These are phyloP conservation scores for Erpobdella octoculata DNA, from an alignment of 2,888 invertebrate genomes.

Conservation along the genomic window DNA sequence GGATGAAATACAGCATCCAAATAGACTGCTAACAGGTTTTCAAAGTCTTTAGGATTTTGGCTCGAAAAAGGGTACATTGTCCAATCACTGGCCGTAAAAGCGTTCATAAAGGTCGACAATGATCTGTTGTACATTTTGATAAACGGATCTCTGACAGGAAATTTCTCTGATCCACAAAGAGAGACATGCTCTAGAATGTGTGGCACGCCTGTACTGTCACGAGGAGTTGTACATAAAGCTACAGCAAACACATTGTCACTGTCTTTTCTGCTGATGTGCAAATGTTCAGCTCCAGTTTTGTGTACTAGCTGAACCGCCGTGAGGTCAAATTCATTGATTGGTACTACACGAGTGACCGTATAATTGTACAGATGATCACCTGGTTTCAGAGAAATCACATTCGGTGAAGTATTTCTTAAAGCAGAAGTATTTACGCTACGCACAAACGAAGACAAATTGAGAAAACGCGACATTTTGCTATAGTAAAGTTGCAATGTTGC, in stretches of 20 bases:
- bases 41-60: slow-evolving; percentile 69
- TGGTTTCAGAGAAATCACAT: slow-evolving; percentile 14
- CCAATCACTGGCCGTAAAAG: slow-evolving; percentile 83
- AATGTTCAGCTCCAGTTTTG: slow-evolving; percentile 66
- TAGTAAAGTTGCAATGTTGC: too few relatives aligned
- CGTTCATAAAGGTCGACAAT: slow-evolving; percentile 90
- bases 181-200: slow-evolving; percentile 88
- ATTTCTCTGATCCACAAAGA: slow-evolving; percentile 78
- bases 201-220: slow-evolving; percentile 78
- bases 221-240: slow-evolving; percentile 80
- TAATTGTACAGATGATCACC: slow-evolving; percentile 36
- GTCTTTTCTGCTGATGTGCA: slow-evolving; percentile 81
- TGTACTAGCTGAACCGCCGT: slow-evolving; percentile 70
- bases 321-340: slow-evolving; percentile 71
- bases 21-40: slow-evolving; percentile 77
- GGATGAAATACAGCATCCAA: slow-evolving; percentile 85
- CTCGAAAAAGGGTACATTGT: slow-evolving; percentile 89
- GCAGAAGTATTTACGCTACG: too few relatives aligned
- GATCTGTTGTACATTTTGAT: slow-evolving; percentile 90
- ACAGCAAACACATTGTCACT: slow-evolving; percentile 79
- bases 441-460: too few relatives aligned
- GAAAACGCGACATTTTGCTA: too few relatives aligned
- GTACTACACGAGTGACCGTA: slow-evolving; percentile 39
- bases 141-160: slow-evolving; percentile 84
- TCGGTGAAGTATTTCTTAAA: too few relatives aligned